Base-by-base conservation (phyloP, 2,797 vertebrate species). In the Catamblyrhynchus diadema region DNA sequence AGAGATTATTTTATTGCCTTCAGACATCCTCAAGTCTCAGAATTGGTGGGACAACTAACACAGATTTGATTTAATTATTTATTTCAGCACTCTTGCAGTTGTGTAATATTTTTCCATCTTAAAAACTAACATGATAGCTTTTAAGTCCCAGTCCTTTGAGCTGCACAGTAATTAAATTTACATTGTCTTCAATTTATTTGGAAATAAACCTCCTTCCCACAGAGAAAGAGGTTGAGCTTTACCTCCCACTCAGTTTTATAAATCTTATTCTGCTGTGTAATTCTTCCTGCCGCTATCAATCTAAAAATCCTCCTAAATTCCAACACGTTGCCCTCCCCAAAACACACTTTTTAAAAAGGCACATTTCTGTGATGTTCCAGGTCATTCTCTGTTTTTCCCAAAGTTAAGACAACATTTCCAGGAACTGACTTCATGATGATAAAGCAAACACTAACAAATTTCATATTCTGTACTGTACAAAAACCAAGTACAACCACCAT, bases 151-250 rank as follows among this genome's bases (percentile, higher is more conserved):
- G 77, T 59, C 53, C 89, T 81, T 79, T 66, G 80, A 90, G 89
- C 41, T 67, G 66, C 28, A 57, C 53, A 83, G 72, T 93, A 94
- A 97, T 95, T 95, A 84, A 78, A 95, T 96, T 89, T 93, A 94
- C 91, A 94, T 91, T 94, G 91, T 91, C 90, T 93, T 91, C 69
- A 87, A 84, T 92, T 92, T 94, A 75, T 84, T 69, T 89, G 79
- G 90, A 95, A 97, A 95, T 96, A 78, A 94, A 95, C 79, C 92
- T 95, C 72, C 57, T 92, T 96, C 93, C 86, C 91, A 86, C 28
- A 57, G 66, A 86, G 81, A 92, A 93, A 83, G 69, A 71, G 44
- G 56, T 64, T 82, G 67, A 51, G 83, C 59, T 70, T 67, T 93
- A 93, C 81, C 91, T 93, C 94, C 87, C 82, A 93, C 93, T 87